Base-by-base conservation (phyloP, 2,888 invertebrate genomes). In the Scaptomyza polygonia region DNA sequence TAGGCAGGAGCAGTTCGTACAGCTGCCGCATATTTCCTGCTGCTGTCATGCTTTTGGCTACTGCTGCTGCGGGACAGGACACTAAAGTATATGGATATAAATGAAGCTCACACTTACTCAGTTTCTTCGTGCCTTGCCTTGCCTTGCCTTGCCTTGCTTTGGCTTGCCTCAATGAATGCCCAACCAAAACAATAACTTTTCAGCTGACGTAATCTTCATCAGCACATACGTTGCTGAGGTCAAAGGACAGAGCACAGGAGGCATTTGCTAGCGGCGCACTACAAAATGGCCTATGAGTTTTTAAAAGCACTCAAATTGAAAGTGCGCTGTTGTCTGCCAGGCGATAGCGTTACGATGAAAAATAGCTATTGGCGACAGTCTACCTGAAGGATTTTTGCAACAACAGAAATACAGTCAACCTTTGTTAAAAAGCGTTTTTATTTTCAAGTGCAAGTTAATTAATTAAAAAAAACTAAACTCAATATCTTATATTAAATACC, bases 181-280 rank as follows among this genome's bases (percentile, higher is more conserved):
- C 58, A 63, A 61, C 64, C 83, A 74, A 88, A 84, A 86, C 88
- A 84, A 86, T 84, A 88, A 86, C 80, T 88, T 88, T 88, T 88
- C 77, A 88, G 84, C 84, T 87, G 79, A 88, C 85, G 69, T 80
- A 78, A 79, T 89, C 78, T 89, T 79, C 77, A 83, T 88, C 85
- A 78, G 78, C 80, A 75, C 73, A 86, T 71, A 71, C 62, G 59
- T 57, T 69, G 47, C 48, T n/a, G 63, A 40, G 63, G 47, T 47
- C 54, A 67, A 54, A 67, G 16, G 40, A 14, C 7, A 52, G 3
- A 5, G 21, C n/a, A 27, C n/a, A 27, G 14, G 12, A 27, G 39
- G 21, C 29, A 36, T 39, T 11, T 12, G 48, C 43, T 61, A n/a
- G 36, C 48, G 57, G 34, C 56, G 21, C 11, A 51, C 49, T 16